phyloP scores from a whole-genome alignment of 2,113 vertebrate genomes.

The Poicephalus gulielmi region DNA sequence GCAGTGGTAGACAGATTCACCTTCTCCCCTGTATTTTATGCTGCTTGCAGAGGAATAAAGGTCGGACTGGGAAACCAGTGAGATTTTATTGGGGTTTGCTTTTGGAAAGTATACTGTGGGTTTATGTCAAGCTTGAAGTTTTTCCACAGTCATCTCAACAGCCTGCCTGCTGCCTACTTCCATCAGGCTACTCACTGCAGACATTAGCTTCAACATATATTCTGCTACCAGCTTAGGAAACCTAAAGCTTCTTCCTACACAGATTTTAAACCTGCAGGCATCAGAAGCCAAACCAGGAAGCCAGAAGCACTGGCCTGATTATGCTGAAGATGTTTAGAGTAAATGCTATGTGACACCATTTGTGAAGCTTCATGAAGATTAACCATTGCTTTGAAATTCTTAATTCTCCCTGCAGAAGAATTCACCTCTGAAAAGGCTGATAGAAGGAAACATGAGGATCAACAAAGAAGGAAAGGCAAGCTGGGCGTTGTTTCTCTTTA shows the following conservation, averaged over 20 bases:
- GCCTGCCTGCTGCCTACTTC: neutral
- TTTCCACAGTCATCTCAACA: neutral
- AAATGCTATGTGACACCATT: neutral
- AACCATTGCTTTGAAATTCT: neutral
- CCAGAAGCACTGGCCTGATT: neutral
- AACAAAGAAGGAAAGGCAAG: neutral
- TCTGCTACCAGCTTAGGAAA: neutral
- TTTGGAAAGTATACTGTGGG: neutral
- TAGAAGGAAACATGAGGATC: neutral
- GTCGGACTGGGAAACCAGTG: neutral
- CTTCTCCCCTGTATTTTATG: neutral
- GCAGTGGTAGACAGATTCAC: neutral
- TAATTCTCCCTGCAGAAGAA: neutral
- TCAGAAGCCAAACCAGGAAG: neutral
- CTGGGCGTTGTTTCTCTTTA: neutral
- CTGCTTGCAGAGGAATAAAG: neutral
- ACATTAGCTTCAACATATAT: neutral
- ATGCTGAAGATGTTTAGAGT: neutral
- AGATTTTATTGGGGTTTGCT: neutral
- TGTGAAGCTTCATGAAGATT: neutral
- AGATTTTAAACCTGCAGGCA: neutral
- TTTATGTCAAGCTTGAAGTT: neutral
- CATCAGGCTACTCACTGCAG: neutral
- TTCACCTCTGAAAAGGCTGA: neutral
- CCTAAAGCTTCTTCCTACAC: neutral